Evolutionary conservation across 2,797 vertebrate genomes (phyloP).

Genomic region (Gastrophryne carolinensis): DNA sequence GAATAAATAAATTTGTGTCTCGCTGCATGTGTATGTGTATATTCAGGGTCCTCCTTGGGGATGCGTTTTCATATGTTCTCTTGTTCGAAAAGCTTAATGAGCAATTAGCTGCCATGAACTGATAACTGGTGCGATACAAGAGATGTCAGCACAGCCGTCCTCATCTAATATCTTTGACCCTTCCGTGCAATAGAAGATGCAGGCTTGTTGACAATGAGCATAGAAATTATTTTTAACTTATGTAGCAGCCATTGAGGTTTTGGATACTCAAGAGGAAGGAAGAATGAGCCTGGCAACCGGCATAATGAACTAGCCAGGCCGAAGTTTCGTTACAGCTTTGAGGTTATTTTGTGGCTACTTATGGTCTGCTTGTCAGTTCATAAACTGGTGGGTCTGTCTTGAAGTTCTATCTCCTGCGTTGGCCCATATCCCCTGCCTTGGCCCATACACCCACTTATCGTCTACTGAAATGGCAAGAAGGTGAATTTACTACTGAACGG

Average conservation of each 20-base stretch:
- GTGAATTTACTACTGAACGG: too few relatives aligned
- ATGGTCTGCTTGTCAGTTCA: too few relatives aligned
- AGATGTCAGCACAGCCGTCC: slow-evolving; percentile 16
- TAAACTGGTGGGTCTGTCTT: too few relatives aligned
- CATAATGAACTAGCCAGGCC: too few relatives aligned
- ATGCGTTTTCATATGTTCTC: slow-evolving; percentile 31
- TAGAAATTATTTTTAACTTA: neutral
- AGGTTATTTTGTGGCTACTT: too few relatives aligned
- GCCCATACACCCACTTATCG: too few relatives aligned
- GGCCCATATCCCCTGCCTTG: too few relatives aligned
- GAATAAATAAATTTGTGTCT: slow-evolving; percentile 39
- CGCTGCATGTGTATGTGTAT: slow-evolving; percentile 3
- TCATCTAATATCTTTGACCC: neutral
- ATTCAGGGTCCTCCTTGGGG: slow-evolving; percentile 33
- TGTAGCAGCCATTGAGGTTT: neutral
- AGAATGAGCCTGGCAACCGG: too few relatives aligned
- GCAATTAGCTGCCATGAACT: slow-evolving; percentile 33
- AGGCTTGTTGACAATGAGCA: neutral
- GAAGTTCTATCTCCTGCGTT: too few relatives aligned
- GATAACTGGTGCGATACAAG: slow-evolving; percentile 7
- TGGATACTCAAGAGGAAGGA: too few relatives aligned
- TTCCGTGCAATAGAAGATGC: neutral
- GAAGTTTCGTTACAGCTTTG: too few relatives aligned
- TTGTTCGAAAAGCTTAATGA: slow-evolving; percentile 39
- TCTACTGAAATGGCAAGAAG: too few relatives aligned